These are phyloP conservation scores for Stratiolaelaps scimitus DNA, from an alignment of 1,140 invertebrate species.

Conservation along the genomic window DNA sequence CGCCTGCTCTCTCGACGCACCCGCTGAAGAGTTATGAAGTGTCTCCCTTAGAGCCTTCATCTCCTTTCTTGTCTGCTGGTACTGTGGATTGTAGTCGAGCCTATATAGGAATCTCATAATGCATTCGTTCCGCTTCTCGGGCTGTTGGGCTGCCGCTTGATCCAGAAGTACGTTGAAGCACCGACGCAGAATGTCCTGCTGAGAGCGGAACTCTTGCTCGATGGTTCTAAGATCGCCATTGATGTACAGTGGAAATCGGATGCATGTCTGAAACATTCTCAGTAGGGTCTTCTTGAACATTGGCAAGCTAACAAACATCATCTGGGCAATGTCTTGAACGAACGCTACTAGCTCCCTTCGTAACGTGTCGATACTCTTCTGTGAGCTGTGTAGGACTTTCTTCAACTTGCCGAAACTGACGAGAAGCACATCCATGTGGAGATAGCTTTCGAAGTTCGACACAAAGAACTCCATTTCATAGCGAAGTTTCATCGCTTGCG, in stretches of 20 bases:
- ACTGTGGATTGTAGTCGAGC: slow-evolving; percentile 19
- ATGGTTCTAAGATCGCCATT: slow-evolving; percentile 9
- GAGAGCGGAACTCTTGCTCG: slow-evolving; percentile 23
- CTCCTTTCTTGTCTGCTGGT: slow-evolving; percentile 1
- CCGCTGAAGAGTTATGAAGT: background rate
- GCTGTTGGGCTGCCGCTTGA: background rate
- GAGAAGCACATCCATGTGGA: slow-evolving; percentile 21
- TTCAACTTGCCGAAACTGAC: slow-evolving; percentile 9
- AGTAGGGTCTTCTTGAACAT: slow-evolving; percentile 12
- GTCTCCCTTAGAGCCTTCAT: background rate
- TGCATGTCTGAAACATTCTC: slow-evolving; percentile 21
- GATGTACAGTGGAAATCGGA: slow-evolving; percentile 23
- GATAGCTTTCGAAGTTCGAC: slow-evolving; percentile 17
- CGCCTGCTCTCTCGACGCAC: background rate
- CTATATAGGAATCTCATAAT: slow-evolving; percentile 24
- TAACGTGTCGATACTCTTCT: background rate
- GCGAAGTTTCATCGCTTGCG: slow-evolving; percentile 25
- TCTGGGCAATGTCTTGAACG: slow-evolving; percentile 14
- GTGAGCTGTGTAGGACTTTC: slow-evolving; percentile 7
- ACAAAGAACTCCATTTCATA: slow-evolving; percentile 26
- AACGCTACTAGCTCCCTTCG: background rate
- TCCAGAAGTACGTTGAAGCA: slow-evolving; percentile 18
- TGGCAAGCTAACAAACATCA: slow-evolving; percentile 23
- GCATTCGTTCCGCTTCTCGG: slow-evolving; percentile 23
- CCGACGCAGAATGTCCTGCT: slow-evolving; percentile 17